Conservation (phyloP, 2,888 invertebrate species). For the Acronicta psi region DNA sequence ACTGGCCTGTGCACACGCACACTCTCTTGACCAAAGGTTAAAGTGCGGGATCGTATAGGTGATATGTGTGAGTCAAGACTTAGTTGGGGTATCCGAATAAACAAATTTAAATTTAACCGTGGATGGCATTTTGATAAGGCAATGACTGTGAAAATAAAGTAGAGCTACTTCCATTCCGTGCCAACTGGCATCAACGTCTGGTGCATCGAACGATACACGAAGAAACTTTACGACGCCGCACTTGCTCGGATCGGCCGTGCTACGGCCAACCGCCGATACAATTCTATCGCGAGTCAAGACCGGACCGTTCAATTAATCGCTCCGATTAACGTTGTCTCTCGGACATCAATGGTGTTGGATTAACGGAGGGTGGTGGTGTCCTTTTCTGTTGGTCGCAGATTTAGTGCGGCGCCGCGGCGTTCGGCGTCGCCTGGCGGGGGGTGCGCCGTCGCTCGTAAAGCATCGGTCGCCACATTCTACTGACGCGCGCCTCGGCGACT, state of each 20-base stretch:
- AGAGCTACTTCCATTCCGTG: slow-evolving; percentile 76
- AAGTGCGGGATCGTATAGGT: background rate
- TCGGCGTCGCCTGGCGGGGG: slow-evolving; percentile 82
- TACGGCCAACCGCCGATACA: slow-evolving; percentile 82
- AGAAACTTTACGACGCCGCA: slow-evolving; percentile 89
- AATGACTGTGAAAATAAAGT: slow-evolving; percentile 58
- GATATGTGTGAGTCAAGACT: no score
- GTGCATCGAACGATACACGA: slow-evolving; percentile 89
- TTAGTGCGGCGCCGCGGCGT: slow-evolving; percentile 89
- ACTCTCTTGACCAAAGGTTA: slow-evolving; percentile 28
- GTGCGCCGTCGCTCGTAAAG: slow-evolving; percentile 87
- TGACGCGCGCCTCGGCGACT: slow-evolving; percentile 88
- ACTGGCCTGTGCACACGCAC: slow-evolving; percentile 44
- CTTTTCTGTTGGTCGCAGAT: slow-evolving; percentile 87
- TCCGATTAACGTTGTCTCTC: slow-evolving; percentile 84
- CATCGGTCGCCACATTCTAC: slow-evolving; percentile 88
- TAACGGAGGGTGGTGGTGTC: slow-evolving; percentile 85
- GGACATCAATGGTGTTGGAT: slow-evolving; percentile 85
- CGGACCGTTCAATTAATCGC: slow-evolving; percentile 85
- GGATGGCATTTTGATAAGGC: slow-evolving; percentile 4
- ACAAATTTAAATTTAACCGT: no score
- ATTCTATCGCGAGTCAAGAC: slow-evolving; percentile 81
- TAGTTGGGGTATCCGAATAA: no score
- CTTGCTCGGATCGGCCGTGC: slow-evolving; percentile 83
- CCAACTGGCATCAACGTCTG: slow-evolving; percentile 84